Base-by-base conservation (phyloP, 2,797 vertebrate species). In the Pelobates cultripes region DNA sequence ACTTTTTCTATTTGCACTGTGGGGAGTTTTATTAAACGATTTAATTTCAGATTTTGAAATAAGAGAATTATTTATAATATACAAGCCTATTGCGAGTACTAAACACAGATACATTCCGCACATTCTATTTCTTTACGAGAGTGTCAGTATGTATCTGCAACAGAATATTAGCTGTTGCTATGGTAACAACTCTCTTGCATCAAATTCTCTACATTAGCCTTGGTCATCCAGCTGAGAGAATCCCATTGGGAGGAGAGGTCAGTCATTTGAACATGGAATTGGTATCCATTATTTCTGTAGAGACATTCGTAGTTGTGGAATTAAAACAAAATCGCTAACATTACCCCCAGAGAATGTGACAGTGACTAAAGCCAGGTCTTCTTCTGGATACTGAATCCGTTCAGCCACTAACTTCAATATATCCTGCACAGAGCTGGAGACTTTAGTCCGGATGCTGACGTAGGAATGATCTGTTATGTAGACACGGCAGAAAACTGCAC, bases 381-480 rank as follows among this genome's bases (percentile, higher is more conserved):
- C 95, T 83, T 94, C 94, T 0, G 92, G 86, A 70, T 94, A 92
- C 53, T 97, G 96, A 86, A 98, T 94, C 88, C 96, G 96, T 76
- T 97, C 97, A 55, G 96, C 95, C 81, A 96, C 93, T 0, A 94
- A 92, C 88, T 95, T 94, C 87, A 99, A 88, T 82, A 99, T 92
- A 86, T 98, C 96, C 88, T 96, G 95, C 10, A 94, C 94, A 79
- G 93, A 92, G 13, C 90, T 89, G 0, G 94, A 93, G 6, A 91
- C 90, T 83, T 91, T 94, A 45, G 92, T 93, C 91, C 94, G 96
- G 90, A 98, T 90, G 1, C 97, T 99, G 80, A 99, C 90, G 53
- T 97, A 99, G 0, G 97, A 98, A 90, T 98, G 95, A 89, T 96
- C 93, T 0, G 93, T 96, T 85, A 98, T 88, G 63, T 98, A 96